Conservation (phyloP, 2,113 vertebrate genomes). For the Heterotilapia buettikoferi region DNA sequence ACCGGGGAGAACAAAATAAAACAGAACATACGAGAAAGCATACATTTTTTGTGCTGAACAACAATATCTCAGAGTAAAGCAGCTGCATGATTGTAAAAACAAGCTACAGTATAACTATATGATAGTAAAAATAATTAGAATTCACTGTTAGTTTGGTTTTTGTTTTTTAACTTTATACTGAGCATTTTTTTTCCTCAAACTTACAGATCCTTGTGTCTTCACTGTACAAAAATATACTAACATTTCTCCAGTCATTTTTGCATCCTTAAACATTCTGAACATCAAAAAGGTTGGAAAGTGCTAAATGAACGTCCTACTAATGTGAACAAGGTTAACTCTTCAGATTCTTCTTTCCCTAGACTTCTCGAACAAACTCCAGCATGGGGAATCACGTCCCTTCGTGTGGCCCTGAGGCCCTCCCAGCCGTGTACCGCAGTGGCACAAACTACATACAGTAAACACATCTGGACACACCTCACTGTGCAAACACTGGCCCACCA, state of each 20-base stretch:
- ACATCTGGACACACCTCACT: constrained; percentile 35
- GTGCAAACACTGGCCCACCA: constrained; percentile 63
- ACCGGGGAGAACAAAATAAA: constrained; percentile 11
- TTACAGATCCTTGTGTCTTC: constrained; percentile 65
- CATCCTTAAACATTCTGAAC: constrained; percentile 75
- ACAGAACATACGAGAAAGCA: constrained; percentile 58
- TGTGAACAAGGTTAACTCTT: constrained; percentile 35
- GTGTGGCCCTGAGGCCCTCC: constrained; percentile 34
- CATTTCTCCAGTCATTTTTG: constrained; percentile 73
- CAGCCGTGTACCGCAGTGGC: constrained; percentile 39
- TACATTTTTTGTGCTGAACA: constrained; percentile 71
- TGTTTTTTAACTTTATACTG: constrained; percentile 51
- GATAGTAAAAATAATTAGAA: constrained; percentile 75
- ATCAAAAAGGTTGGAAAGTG: constrained; percentile 75
- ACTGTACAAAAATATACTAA: constrained; percentile 80
- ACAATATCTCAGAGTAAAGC: constrained; percentile 71
- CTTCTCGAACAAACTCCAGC: constrained; percentile 29
- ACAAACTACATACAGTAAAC: constrained; percentile 43
- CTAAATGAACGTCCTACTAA: constrained; percentile 65
- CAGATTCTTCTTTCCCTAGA: background rate
- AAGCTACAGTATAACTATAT: constrained; percentile 74
- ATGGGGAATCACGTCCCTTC: constrained; percentile 17
- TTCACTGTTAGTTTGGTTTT: constrained; percentile 69
- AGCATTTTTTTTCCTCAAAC: constrained; percentile 23
- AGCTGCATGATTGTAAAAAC: constrained; percentile 72